Evolutionary conservation across 2,888 invertebrate genomes (phyloP).

Genomic region (Luffia ferchaultella): DNA sequence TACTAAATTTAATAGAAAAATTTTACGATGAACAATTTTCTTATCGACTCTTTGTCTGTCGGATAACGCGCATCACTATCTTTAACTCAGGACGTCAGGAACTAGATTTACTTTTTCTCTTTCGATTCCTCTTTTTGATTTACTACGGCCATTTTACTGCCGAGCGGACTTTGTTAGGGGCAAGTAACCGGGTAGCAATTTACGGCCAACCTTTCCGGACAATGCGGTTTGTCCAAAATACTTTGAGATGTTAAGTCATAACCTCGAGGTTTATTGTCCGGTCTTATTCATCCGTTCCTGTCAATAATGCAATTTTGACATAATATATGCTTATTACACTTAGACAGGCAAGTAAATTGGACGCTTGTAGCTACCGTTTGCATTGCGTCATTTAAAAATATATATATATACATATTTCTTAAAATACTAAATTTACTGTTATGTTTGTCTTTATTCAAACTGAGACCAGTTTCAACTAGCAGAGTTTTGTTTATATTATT

Average conservation of each 20-base stretch:
- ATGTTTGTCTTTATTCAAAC: too few relatives aligned
- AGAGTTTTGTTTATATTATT: too few relatives aligned
- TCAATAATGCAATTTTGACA: not conserved
- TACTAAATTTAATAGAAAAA: too few relatives aligned
- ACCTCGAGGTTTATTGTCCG: slow-evolving; percentile 19
- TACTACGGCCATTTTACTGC: slow-evolving; percentile 58
- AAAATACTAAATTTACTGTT: too few relatives aligned
- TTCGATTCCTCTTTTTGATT: slow-evolving; percentile 58
- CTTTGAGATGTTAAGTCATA: slow-evolving; percentile 43
- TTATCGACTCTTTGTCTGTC: slow-evolving; percentile 8
- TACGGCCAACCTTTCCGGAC: slow-evolving; percentile 44
- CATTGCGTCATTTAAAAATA: too few relatives aligned
- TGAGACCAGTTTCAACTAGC: too few relatives aligned
- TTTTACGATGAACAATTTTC: too few relatives aligned
- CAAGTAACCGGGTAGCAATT: slow-evolving; percentile 51
- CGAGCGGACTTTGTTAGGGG: slow-evolving; percentile 54
- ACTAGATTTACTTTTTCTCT: slow-evolving; percentile 36
- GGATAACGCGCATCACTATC: slow-evolving; percentile 7
- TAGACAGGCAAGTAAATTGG: too few relatives aligned
- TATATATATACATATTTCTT: too few relatives aligned
- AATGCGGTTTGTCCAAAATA: slow-evolving; percentile 49
- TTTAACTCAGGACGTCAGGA: not conserved
- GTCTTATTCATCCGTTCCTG: too few relatives aligned
- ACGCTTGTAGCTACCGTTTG: too few relatives aligned
- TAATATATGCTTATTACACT: not conserved